Conservation (phyloP, 2,888 invertebrate species). For the Ormia ochracea region DNA sequence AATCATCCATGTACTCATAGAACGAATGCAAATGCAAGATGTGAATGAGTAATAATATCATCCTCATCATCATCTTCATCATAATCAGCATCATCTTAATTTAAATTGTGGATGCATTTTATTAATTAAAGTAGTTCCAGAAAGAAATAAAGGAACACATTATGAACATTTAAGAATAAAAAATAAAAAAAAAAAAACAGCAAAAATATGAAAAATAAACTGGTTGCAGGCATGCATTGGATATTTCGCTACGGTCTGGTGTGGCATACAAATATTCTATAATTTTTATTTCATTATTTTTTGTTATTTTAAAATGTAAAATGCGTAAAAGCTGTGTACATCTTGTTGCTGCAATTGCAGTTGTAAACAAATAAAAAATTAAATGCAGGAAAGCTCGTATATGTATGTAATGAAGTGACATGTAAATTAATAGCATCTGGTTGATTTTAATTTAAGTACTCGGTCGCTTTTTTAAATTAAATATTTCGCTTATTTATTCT, state of each 20-base stretch:
- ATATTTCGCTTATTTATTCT: background rate
- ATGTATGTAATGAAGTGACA: slow-evolving; percentile 57
- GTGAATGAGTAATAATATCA: slow-evolving; percentile 61
- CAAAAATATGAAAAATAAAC: slow-evolving; percentile 46
- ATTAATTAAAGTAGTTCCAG: slow-evolving; percentile 61
- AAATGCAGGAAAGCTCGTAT: slow-evolving; percentile 55
- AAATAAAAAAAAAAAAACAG: background rate
- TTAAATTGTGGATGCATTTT: slow-evolving; percentile 63
- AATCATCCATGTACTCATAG: no score
- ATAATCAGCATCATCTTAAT: slow-evolving; percentile 49
- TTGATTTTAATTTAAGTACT: slow-evolving; percentile 58
- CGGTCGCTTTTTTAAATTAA: background rate
- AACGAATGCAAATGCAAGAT: slow-evolving; percentile 41
- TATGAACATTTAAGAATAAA: slow-evolving; percentile 26
- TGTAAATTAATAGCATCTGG: slow-evolving; percentile 61
- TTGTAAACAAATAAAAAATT: slow-evolving; percentile 51
- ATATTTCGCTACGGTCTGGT: slow-evolving; percentile 40
- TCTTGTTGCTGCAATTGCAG: slow-evolving; percentile 16
- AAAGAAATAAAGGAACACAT: slow-evolving; percentile 49
- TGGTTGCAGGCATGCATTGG: slow-evolving; percentile 27
- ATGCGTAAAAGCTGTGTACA: slow-evolving; percentile 47
- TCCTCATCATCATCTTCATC: slow-evolving; percentile 14
- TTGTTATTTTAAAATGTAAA: slow-evolving; percentile 25
- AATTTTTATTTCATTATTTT: slow-evolving; percentile 33
- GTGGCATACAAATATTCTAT: slow-evolving; percentile 52